Evolutionary conservation across 1,140 invertebrate species (phyloP).

Genomic region (Galleria mellonella): DNA sequence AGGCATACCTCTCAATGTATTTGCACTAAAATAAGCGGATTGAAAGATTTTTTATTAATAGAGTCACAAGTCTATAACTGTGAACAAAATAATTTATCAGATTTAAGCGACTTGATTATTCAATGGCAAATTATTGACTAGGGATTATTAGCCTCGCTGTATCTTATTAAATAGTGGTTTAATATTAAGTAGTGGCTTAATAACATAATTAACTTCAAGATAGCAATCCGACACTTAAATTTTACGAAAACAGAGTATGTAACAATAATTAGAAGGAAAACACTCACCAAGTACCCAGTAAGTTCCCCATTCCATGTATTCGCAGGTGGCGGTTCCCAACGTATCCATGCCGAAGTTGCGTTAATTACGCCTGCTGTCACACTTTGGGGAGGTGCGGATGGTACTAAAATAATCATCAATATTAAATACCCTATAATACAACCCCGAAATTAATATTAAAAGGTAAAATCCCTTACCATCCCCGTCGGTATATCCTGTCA

Average conservation of each 20-base stretch:
- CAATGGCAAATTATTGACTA: too few relatives aligned
- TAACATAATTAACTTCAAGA: conserved; percentile 3
- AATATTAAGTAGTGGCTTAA: too few relatives aligned
- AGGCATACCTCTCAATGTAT: too few relatives aligned
- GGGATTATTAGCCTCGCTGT: too few relatives aligned
- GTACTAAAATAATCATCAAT: conserved; percentile 41
- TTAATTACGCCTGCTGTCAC: conserved; percentile 86
- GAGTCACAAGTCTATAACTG: too few relatives aligned
- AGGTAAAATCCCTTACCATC: conserved; percentile 77
- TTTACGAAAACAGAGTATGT: conserved; percentile 2
- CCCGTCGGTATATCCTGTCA: conserved; percentile 81
- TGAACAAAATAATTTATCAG: too few relatives aligned
- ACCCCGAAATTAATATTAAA: conserved; percentile 1
- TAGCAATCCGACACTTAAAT: background rate
- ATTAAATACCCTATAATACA: conserved; percentile 3
- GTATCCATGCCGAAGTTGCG: conserved; percentile 83
- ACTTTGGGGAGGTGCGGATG: conserved; percentile 81
- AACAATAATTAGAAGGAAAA: conserved; percentile 7
- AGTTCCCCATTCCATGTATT: conserved; percentile 85
- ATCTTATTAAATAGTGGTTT: too few relatives aligned
- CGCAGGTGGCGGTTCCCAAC: conserved; percentile 84
- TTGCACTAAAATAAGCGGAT: too few relatives aligned
- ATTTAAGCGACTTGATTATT: too few relatives aligned
- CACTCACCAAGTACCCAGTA: conserved; percentile 82
- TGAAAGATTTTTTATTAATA: too few relatives aligned